A percentile compares a stretch with the other conserved stretches of the same genome.
Evolutionary conservation across 2,888 invertebrate species (phyloP).

Genomic region (Deroplatys truncata): DNA sequence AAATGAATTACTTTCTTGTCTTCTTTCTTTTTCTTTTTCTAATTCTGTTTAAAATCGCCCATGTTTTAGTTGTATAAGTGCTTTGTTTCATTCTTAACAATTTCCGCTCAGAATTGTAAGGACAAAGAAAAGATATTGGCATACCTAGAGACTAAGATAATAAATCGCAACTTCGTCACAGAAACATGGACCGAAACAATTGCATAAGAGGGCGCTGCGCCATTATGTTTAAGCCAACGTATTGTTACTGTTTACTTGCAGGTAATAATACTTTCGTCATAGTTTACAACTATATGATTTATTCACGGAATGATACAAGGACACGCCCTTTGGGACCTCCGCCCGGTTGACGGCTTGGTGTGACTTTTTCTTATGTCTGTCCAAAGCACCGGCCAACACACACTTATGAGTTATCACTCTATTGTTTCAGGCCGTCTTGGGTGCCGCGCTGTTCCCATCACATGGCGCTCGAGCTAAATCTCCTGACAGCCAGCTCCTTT

Average conservation of each 20-base stretch:
- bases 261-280: background rate
- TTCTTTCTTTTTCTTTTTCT: no score
- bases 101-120: background rate
- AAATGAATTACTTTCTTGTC: no score
- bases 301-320: slow-evolving; percentile 2
- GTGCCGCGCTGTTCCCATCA: background rate
- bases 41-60: no score
- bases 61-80: background rate
- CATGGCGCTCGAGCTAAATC: background rate
- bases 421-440: background rate
- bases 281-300: slow-evolving; percentile 7
- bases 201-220: background rate
- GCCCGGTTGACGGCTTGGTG: background rate
- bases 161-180: background rate
- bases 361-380: background rate
- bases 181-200: background rate
- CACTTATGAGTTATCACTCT: background rate
- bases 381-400: background rate
- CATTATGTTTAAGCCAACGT: background rate
- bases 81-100: background rate
- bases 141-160: background rate
- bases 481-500: background rate
- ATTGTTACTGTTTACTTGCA: background rate
- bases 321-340: background rate
- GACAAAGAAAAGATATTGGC: background rate